Conservation (phyloP, 2,797 vertebrate species). For the Poecilia wingei region DNA sequence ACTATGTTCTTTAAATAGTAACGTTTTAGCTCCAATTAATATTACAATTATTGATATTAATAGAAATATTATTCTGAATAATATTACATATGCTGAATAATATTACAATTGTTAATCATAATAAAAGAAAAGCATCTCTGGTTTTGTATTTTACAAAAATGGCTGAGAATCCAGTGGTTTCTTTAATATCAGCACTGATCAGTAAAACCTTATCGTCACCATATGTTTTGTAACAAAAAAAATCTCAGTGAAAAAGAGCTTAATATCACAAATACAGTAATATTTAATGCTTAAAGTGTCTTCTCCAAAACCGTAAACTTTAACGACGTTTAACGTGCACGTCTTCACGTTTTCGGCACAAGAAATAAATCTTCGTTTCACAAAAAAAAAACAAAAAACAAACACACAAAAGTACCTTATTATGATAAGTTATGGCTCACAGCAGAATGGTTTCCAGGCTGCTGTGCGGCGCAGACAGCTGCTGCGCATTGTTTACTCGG, state of each 20-base stretch:
- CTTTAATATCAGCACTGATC: background rate
- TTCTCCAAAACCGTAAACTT: background rate
- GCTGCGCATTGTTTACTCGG: background rate
- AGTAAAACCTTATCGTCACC: background rate
- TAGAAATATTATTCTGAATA: too few relatives aligned
- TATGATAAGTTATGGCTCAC: slow-evolving; percentile 4
- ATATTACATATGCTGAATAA: too few relatives aligned
- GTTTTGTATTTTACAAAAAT: background rate
- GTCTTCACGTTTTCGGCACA: background rate
- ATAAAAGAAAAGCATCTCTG: background rate
- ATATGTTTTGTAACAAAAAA: background rate
- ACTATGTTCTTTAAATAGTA: too few relatives aligned
- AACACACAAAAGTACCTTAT: background rate
- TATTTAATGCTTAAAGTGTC: background rate
- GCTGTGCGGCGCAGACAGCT: slow-evolving; percentile 5
- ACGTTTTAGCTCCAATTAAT: too few relatives aligned
- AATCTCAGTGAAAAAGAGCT: too few relatives aligned
- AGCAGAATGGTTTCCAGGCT: background rate
- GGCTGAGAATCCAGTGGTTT: background rate
- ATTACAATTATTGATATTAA: too few relatives aligned
- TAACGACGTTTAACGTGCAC: background rate
- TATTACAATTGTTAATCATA: background rate
- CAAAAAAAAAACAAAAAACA: background rate
- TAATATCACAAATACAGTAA: background rate
- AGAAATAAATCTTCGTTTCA: background rate